phyloP scores from a whole-genome alignment of 2,888 invertebrate genomes.

The Anthophora plumipes region DNA sequence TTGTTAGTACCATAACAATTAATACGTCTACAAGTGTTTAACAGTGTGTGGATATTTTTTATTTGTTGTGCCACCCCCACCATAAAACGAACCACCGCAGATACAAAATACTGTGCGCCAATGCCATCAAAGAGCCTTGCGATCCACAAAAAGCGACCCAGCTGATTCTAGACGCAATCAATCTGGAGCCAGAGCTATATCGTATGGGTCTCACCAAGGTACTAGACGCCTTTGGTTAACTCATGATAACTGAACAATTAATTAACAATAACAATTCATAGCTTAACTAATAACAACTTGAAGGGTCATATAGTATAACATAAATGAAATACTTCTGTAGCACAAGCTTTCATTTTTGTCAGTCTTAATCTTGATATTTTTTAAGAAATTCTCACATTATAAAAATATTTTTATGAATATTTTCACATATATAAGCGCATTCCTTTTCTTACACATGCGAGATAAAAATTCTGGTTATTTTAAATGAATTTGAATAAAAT shows the following conservation, averaged over 20 bases:
- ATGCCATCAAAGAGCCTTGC: constrained; percentile 90
- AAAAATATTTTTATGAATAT: too few relatives aligned
- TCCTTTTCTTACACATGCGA: background rate
- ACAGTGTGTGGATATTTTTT: constrained; percentile 57
- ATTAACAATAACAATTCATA: too few relatives aligned
- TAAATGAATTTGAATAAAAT: background rate
- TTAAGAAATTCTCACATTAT: too few relatives aligned
- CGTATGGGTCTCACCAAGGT: constrained; percentile 98
- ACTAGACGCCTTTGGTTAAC: constrained; percentile 83
- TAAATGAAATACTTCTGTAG: background rate
- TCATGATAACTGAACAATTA: background rate
- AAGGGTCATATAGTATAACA: background rate
- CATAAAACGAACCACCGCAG: constrained; percentile 87
- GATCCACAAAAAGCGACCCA: constrained; percentile 92
- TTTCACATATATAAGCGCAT: too few relatives aligned
- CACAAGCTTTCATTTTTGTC: background rate
- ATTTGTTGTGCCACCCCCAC: constrained; percentile 57
- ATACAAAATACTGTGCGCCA: constrained; percentile 99
- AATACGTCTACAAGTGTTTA: constrained; percentile 41
- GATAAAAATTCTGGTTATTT: background rate
- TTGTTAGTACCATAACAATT: constrained; percentile 52
- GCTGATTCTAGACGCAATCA: constrained; percentile 92
- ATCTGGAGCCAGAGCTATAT: constrained; percentile 96
- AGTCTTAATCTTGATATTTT: too few relatives aligned
- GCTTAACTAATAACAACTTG: too few relatives aligned